These are phyloP conservation scores for Montifringilla adamsi DNA, from an alignment of 2,113 vertebrate genomes.

Conservation along the genomic window DNA sequence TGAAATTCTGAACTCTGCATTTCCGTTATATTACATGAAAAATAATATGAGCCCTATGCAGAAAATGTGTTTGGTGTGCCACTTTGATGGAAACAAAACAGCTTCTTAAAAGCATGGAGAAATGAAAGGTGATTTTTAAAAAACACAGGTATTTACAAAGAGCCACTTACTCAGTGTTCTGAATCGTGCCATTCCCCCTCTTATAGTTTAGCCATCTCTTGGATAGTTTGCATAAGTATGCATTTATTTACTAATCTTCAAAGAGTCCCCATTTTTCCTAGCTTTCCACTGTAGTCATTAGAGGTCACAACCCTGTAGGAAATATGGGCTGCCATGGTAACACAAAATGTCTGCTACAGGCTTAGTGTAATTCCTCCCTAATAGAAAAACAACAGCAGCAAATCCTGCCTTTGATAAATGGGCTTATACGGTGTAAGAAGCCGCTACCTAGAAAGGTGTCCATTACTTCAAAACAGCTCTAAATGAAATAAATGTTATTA, in stretches of 20 bases:
- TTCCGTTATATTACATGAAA: conserved; percentile 57
- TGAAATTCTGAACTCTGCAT: conserved; percentile 28
- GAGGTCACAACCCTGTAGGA: conserved; percentile 97
- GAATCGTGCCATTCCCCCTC: conserved; percentile 34
- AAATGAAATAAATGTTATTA: conserved; percentile 50
- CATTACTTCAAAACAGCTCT: conserved; percentile 48
- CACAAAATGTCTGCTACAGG: conserved; percentile 96
- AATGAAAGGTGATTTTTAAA: conserved; percentile 67
- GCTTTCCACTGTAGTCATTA: conserved; percentile 96
- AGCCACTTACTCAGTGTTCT: conserved; percentile 43
- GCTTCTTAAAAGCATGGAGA: conserved; percentile 53
- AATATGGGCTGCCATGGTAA: conserved; percentile 97
- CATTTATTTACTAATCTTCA: conserved; percentile 94
- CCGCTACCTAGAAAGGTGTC: conserved; percentile 84
- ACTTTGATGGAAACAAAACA: conserved; percentile 62
- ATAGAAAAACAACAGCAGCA: conserved; percentile 98
- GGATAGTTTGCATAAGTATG: conserved; percentile 89
- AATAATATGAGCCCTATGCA: conserved; percentile 51
- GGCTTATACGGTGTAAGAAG: conserved; percentile 85
- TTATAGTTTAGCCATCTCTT: conserved; percentile 55
- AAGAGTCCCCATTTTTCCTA: conserved; percentile 88
- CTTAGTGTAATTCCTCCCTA: conserved; percentile 95
- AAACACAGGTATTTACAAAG: conserved; percentile 62
- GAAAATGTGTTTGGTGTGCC: not conserved
- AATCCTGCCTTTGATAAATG: conserved; percentile 95